Evolutionary conservation across 2,888 invertebrate genomes (phyloP), one percentile per base, ranked within the genome.

Genomic region (Chrysolina americana): DNA sequence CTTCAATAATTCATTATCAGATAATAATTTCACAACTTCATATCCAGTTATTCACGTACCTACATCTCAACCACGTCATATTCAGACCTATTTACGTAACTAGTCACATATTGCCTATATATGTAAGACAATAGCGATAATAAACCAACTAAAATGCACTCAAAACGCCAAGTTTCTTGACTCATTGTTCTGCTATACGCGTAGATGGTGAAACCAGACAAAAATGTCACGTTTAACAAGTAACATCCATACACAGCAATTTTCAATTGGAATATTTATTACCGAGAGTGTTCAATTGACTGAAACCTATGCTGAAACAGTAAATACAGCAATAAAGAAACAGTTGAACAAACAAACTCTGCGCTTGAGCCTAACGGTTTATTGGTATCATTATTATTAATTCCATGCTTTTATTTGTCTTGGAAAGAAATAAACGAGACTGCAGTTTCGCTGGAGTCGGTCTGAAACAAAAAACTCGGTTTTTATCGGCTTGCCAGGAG

Each of bases 181-280:
- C 59, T 59, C 59, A 59, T 36, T 59, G 36, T 36, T 36, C 59
- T 59, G 59, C 28, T 36, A 59, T 36, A 36, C n/a, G 6, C 59
- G 8, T 28, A 28, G 59, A 59, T 59, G 59, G 59, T n/a, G n/a
- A 59, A 36, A 59, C 59, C 23, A 59, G 59, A 59, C 59, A 59
- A 59, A 59, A 59, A 59, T 59, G 36, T 59, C 59, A 59, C 59
- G 59, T 59, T 59, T 36, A 59, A 59, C 59, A 59, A 59, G 59
- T 59, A 15, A 59, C 59, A 59, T 59, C 59, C 59, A 59, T 59
- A 59, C 59, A 59, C n/a, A 59, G 59, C 59, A 59, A 59, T 59
- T 59, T 59, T 59, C 59, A 59, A 59, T 59, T 59, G 59, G 28
- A 59, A 59, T 59, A 59, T 36, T 59, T 59, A 59, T 59, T n/a